Conservation (phyloP, 2,113 vertebrate species). For the Oxyruncus cristatus region DNA sequence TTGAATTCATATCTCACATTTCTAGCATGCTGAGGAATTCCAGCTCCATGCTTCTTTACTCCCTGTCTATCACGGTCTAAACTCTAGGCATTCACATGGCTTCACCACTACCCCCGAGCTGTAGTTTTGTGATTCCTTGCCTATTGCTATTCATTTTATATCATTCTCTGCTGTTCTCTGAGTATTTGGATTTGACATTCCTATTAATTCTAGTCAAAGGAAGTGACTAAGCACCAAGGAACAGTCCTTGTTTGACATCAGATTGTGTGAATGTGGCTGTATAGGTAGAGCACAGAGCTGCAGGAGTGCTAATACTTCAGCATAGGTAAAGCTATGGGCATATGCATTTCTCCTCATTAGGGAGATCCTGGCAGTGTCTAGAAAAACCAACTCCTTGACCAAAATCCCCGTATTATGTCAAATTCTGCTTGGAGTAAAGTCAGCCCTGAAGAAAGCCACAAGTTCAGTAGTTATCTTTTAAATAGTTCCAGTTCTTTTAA, state of each 20-base stretch:
- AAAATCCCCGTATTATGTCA: neutral
- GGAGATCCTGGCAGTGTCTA: neutral
- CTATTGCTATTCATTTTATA: neutral
- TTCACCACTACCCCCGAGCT: accelerated
- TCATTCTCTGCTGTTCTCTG: neutral
- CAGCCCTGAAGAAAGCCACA: neutral
- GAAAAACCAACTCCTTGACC: neutral
- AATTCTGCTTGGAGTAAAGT: neutral
- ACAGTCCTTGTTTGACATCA: neutral
- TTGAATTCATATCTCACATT: neutral
- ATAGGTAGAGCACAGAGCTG: neutral
- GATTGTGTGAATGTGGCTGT: neutral
- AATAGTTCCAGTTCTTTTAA: neutral
- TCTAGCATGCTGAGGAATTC: neutral
- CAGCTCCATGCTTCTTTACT: neutral
- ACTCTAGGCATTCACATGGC: neutral
- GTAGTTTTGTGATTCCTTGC: neutral
- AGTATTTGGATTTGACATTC: neutral
- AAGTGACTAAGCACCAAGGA: neutral
- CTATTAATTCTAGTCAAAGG: neutral
- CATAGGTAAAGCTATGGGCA: neutral
- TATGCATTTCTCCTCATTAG: neutral
- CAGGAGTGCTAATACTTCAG: neutral
- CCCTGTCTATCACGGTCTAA: neutral
- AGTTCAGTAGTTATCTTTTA: neutral